These are phyloP conservation scores for Zaprionus camerounensis DNA, from an alignment of 1,140 invertebrate genomes.

Conservation along the genomic window DNA sequence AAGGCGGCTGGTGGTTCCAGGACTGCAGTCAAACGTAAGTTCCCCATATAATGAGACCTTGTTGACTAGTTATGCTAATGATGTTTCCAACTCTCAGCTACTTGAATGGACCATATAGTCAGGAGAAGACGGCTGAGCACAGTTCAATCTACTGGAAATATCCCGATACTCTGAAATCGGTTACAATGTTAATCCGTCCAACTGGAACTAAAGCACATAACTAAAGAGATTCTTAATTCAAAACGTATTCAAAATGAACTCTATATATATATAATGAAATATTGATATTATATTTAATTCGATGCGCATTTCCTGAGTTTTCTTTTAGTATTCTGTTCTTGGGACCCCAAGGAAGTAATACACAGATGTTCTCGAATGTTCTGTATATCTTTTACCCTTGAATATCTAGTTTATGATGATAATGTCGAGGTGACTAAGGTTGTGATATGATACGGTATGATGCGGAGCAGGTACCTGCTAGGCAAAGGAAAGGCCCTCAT, in stretches of 20 bases:
- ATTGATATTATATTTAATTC: not conserved
- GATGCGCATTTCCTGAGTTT: not conserved
- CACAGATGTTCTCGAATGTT: not conserved
- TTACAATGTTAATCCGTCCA: not conserved
- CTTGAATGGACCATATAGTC: not conserved
- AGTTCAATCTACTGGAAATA: not conserved
- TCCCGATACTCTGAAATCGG: not conserved
- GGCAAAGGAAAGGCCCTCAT: conserved; percentile 47
- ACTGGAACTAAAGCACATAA: not conserved
- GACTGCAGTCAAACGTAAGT: not conserved
- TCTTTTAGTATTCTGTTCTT: not conserved
- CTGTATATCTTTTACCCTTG: not conserved
- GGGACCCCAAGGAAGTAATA: not conserved
- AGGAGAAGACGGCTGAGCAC: not conserved
- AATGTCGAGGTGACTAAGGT: conserved; percentile 7
- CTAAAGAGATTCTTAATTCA: not conserved
- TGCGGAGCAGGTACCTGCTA: not conserved
- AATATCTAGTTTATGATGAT: not conserved
- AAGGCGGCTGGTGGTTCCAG: not conserved
- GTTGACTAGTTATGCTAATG: not conserved
- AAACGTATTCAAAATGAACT: not conserved
- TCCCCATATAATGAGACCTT: not conserved
- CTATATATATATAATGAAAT: not conserved
- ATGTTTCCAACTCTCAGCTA: not conserved
- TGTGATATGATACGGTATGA: conserved; percentile 4